Base-by-base conservation (phyloP, 2,113 vertebrate genomes). In the Ammospiza caudacuta region DNA sequence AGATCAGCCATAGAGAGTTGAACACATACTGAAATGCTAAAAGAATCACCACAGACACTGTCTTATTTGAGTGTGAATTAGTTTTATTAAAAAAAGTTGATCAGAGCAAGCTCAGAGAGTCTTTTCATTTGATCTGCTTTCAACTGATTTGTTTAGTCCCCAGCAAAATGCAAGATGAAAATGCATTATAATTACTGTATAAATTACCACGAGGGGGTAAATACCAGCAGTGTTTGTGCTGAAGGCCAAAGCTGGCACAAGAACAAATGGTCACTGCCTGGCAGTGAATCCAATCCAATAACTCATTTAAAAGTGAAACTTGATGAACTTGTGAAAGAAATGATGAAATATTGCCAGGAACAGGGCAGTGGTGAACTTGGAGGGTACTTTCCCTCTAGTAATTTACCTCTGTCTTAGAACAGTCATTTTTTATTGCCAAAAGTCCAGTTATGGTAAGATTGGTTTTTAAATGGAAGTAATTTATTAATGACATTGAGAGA, bases 231-330 rank as follows among this genome's bases (percentile, higher is more conserved):
- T 86, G 92, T 93, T 96, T 91, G 76, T 94, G 82, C 88, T 90
- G 72, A 96, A 90, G 92, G 88, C 92, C 92, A 83, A 29, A 77
- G 70, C 82, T 94, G 92, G 79, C 85, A 69, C 82, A 85, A 73
- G 94, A 92, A 85, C 88, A 91, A 96, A 93, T 76, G 75, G 92
- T 90, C 75, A 76, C 70, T 74, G 67, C 43, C 67, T 93, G 82
- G 58, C 82, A 69, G 23, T 69, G 83, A 94, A 83, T 88, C 76
- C 79, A 88, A 51, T 67, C 79, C 92, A 83, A 9, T 94, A 93
- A 94, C 55, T 92, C 76, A 81, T 95, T 94, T 92, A 90, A 83
- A 95, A 90, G 72, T 93, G 83, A 78, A 87, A 81, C 61, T 75
- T 92, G 91, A 83, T 81, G 83, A 81, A 78, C 39, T 90, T 87